Conservation (phyloP, 1,140 invertebrate genomes). For the Drosophila sp. region DNA sequence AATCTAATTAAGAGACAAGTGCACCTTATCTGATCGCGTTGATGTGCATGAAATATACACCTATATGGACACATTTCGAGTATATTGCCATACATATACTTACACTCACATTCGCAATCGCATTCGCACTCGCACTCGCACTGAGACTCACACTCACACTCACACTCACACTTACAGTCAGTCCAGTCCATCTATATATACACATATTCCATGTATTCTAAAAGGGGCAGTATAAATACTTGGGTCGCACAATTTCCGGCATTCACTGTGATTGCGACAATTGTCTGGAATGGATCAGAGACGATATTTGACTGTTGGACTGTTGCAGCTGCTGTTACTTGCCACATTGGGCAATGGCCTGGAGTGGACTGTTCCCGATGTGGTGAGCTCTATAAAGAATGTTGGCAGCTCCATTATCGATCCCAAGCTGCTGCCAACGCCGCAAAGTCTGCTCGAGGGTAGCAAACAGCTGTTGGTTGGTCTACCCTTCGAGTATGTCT, state of each 20-base stretch:
- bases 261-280: conserved; percentile 49
- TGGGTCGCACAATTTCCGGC: conserved; percentile 53
- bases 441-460: conserved; percentile 63
- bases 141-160: not conserved
- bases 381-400: conserved; percentile 44
- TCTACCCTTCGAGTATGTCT: conserved; percentile 76
- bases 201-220: conserved; percentile 1
- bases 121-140: conserved; percentile 2
- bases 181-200: not conserved
- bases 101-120: not conserved
- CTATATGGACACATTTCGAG: conserved; percentile 60
- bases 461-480: conserved; percentile 77
- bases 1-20: conserved; percentile 74
- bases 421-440: conserved; percentile 68
- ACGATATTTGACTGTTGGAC: not conserved
- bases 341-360: conserved; percentile 12
- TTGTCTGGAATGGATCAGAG: conserved; percentile 51
- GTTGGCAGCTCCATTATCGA: conserved; percentile 55
- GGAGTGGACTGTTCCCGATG: conserved; percentile 56
- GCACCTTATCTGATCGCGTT: conserved; percentile 73
- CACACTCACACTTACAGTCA: not conserved
- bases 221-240: conserved; percentile 57
- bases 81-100: not conserved
- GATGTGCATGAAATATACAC: conserved; percentile 59
- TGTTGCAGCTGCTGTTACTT: conserved; percentile 21